These are phyloP conservation scores for Maniola jurtina DNA, from an alignment of 1,140 invertebrate species.

Conservation along the genomic window DNA sequence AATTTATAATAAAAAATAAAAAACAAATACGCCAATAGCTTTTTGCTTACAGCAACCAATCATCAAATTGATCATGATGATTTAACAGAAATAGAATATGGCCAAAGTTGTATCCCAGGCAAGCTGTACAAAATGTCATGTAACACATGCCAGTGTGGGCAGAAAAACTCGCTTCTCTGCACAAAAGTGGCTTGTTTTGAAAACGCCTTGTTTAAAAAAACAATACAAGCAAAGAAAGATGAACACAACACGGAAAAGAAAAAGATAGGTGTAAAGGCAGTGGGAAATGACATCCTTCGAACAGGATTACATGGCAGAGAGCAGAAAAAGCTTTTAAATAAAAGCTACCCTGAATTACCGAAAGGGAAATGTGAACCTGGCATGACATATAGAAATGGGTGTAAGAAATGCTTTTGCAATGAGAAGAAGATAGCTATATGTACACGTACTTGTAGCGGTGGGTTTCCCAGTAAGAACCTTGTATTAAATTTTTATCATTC, in stretches of 20 bases:
- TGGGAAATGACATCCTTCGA: slow-evolving; percentile 3
- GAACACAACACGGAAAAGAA: slow-evolving; percentile 13
- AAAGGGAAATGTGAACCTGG: slow-evolving; percentile 36
- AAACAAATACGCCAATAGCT: too few species aligned
- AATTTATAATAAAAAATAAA: too few species aligned
- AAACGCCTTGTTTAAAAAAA: slow-evolving; percentile 12
- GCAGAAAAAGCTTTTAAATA: neutral
- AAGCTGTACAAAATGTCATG: slow-evolving; percentile 65
- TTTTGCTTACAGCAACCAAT: slow-evolving; percentile 13
- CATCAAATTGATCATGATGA: slow-evolving; percentile 6
- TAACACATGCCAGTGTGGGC: slow-evolving; percentile 68
- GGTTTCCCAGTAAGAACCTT: neutral
- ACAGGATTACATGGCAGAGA: neutral
- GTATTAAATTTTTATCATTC: neutral
- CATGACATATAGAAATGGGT: slow-evolving; percentile 43
- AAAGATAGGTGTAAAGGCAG: neutral
- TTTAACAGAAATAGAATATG: slow-evolving; percentile 42
- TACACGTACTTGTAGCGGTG: slow-evolving; percentile 22
- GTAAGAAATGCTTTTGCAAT: slow-evolving; percentile 49
- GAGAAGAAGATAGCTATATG: slow-evolving; percentile 30
- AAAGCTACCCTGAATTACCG: slow-evolving; percentile 16
- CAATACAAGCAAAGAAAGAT: slow-evolving; percentile 7
- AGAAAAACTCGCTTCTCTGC: slow-evolving; percentile 54
- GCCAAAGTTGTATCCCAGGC: slow-evolving; percentile 52
- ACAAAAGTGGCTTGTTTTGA: slow-evolving; percentile 50